Evolutionary conservation across 2,113 vertebrate genomes (phyloP).

Genomic region (Gymnocephalus cernua): DNA sequence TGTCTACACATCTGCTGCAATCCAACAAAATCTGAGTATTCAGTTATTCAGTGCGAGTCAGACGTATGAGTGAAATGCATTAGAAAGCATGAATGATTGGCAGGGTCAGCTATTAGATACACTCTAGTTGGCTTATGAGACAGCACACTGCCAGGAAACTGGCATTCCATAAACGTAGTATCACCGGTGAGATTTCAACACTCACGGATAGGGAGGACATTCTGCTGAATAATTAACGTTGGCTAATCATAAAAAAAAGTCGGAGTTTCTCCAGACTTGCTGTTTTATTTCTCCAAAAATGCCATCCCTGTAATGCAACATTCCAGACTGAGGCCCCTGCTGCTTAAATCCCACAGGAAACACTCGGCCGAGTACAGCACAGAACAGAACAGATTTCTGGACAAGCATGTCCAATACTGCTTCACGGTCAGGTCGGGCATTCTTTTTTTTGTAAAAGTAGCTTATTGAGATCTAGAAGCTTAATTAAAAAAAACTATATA

Average conservation of each 20-base stretch:
- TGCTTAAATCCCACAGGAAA: background rate
- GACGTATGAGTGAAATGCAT: background rate
- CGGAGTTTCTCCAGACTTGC: background rate
- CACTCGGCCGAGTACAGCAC: background rate
- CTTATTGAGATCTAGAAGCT: background rate
- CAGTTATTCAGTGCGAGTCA: conserved; percentile 10
- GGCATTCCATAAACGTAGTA: conserved; percentile 20
- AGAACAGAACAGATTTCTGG: background rate
- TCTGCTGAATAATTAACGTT: conserved; percentile 1
- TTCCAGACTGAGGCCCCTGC: background rate
- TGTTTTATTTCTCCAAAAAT: background rate
- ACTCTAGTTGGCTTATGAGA: background rate
- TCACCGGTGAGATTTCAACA: background rate
- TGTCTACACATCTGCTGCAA: too few species aligned
- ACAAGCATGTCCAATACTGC: background rate
- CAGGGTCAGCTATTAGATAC: background rate
- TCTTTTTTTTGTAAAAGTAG: background rate
- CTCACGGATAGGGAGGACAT: conserved; percentile 7
- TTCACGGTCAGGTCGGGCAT: background rate
- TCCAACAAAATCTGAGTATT: background rate
- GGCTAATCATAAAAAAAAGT: background rate
- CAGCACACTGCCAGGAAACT: conserved; percentile 9
- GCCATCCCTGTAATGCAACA: background rate
- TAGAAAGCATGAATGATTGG: background rate
- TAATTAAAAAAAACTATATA: too few species aligned